These are phyloP conservation scores for Pelecanus crispus DNA, from an alignment of 2,113 vertebrate species.

Conservation along the genomic window DNA sequence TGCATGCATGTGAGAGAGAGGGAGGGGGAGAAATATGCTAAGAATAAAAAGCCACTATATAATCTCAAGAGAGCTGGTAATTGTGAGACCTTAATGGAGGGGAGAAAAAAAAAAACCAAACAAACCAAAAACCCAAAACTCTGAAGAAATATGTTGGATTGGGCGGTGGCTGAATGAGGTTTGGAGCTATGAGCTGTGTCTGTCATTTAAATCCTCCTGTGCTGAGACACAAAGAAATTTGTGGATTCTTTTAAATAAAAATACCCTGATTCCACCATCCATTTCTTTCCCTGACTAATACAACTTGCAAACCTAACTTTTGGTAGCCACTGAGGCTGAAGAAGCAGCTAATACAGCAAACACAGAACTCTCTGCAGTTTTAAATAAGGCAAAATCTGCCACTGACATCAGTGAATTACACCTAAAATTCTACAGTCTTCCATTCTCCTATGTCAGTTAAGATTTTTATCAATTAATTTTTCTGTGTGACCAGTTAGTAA, in stretches of 20 bases:
- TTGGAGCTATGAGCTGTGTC: neutral
- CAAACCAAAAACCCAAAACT: too few relatives aligned
- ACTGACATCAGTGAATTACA: neutral
- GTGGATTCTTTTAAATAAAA: neutral
- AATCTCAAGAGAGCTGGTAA: conserved; percentile 18
- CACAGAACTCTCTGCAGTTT: neutral
- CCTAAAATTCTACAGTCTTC: neutral
- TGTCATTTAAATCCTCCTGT: neutral
- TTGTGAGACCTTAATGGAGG: neutral
- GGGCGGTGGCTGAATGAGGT: neutral
- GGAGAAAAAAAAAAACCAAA: neutral
- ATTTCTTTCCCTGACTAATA: neutral
- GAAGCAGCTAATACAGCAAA: neutral
- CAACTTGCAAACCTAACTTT: neutral
- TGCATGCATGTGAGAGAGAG: neutral
- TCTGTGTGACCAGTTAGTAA: neutral
- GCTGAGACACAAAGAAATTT: neutral
- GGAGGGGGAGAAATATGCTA: neutral
- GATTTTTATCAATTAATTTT: neutral
- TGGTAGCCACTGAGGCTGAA: neutral
- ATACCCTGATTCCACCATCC: neutral
- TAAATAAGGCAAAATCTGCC: neutral
- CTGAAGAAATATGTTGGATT: neutral
- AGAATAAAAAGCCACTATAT: conserved; percentile 48
- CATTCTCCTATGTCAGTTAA: neutral